Percentiles rank a stretch among this genome's conserved stretches.
Conservation (phyloP, 64 coral and sea anemone genomes). For the Acropora yongei region DNA sequence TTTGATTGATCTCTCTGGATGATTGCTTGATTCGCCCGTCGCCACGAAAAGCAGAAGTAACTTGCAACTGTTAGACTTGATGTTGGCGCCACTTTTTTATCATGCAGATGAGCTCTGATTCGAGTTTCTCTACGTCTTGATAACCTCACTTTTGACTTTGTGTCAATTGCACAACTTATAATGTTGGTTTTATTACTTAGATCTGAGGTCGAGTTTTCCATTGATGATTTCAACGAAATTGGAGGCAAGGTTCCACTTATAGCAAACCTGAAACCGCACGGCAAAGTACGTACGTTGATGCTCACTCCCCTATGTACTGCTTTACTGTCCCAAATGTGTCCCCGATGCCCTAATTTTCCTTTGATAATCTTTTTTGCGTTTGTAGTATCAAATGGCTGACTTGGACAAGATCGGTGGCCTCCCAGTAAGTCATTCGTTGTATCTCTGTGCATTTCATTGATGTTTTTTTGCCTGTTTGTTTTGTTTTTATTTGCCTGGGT, state of each 20-base stretch:
- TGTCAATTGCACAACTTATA: neutral
- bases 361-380: neutral
- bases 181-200: conserved; percentile 20
- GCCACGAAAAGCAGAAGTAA: too few relatives aligned
- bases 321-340: neutral
- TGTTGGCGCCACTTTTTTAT: too few relatives aligned
- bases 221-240: conserved; percentile 82
- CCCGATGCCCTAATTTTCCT: neutral
- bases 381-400: conserved; percentile 88
- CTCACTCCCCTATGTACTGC: neutral
- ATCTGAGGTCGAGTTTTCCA: conserved; percentile 78
- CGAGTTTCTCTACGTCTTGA: too few relatives aligned
- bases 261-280: conserved; percentile 83
- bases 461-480: neutral
- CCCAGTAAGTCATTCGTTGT: conserved; percentile 22
- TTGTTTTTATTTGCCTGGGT: too few relatives aligned
- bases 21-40: too few relatives aligned
- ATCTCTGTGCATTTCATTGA: neutral
- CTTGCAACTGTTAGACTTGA: too few relatives aligned
- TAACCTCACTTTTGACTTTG: too few relatives aligned
- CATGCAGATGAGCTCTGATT: too few relatives aligned
- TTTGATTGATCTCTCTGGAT: too few relatives aligned
- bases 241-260: conserved; percentile 77
- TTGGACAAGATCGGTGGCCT: conserved; percentile 78
- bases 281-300: conserved; percentile 51